Percentiles rank a stretch among this genome's conserved stretches.
These are phyloP conservation scores for Theretra japonica DNA, from an alignment of 2,888 invertebrate species.

Conservation along the genomic window DNA sequence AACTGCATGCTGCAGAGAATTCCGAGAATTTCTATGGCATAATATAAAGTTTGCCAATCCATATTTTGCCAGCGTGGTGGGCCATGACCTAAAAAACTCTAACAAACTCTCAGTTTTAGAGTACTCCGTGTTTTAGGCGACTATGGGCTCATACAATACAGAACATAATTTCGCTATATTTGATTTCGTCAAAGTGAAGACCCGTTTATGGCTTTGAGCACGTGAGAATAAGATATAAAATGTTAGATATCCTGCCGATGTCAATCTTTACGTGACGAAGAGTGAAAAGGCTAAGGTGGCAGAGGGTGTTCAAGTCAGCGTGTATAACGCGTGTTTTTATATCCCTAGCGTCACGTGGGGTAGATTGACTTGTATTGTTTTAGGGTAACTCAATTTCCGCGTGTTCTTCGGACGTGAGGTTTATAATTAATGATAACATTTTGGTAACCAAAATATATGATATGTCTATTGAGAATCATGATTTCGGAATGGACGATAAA, in stretches of 20 bases:
- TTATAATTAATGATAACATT: neutral
- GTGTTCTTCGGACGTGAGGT: neutral
- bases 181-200: constrained; percentile 31
- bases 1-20: too few relatives aligned
- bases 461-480: too few relatives aligned
- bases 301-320: neutral
- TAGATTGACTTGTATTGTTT: constrained; percentile 13
- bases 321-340: constrained; percentile 17
- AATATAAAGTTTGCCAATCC: too few relatives aligned
- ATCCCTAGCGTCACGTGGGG: neutral
- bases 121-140: too few relatives aligned
- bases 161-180: constrained; percentile 22
- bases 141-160: neutral
- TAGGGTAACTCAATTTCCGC: neutral
- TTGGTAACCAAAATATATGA: neutral
- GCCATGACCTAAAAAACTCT: too few relatives aligned
- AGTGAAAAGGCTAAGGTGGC: constrained; percentile 12
- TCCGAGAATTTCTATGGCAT: too few relatives aligned
- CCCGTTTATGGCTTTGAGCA: constrained; percentile 28
- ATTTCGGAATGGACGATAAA: too few relatives aligned
- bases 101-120: too few relatives aligned
- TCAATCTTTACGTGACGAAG: constrained; percentile 29
- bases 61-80: too few relatives aligned
- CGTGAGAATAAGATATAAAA: constrained; percentile 32
- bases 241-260: constrained; percentile 27